Base-by-base conservation (phyloP, 2,113 vertebrate genomes). In the Otocyon megalotis region DNA sequence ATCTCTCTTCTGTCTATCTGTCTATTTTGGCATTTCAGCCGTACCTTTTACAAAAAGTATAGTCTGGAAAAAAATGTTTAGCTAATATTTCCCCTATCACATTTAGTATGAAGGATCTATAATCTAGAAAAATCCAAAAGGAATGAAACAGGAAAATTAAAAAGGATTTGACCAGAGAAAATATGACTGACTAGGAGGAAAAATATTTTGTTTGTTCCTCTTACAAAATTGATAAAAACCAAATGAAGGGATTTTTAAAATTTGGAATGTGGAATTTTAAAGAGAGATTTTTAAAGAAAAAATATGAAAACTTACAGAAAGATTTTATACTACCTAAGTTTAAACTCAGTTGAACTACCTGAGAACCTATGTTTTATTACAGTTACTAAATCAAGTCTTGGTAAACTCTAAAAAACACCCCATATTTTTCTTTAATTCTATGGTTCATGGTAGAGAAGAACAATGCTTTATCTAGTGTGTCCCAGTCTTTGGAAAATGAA, bases 341-440 rank as follows among this genome's bases (percentile, higher is more conserved):
- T 24, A 74, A 74, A 74, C 71, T 74, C 67, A 74, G 35, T 15
- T 67, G 16, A 50, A 8, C 80, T 17, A 69, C 32, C 8, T 76
- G n/a, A 83, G 50, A 65, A 35, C 35, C 35, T 60, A 8, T 76
- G 12, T 93, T 96, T 8, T 62, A 30, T 94, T 63, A 26, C 15
- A 93, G 13, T 62, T 80, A 88, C 30, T 84, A 43, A 95, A 50
- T 84, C 30, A 69, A 77, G 24, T 90, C 35, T 94, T 94, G n/a
- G 37, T 74, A 90, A 97, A 79, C 24, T 4, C 56, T 82, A 2
- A 17, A 53, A 97, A 84, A 83, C 43, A 43, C 43, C 7, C 1
- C 3, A 12, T 74, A 32, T 88, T 96, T 43, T 94, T 26, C 30
- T 90, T 93, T 90, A 77, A 69, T 95, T 96, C 67, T 90, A 77